A percentile compares a stretch with the other conserved stretches of the same genome.
Conservation (phyloP, 2,888 invertebrate genomes). For the Trachelus tabidus region DNA sequence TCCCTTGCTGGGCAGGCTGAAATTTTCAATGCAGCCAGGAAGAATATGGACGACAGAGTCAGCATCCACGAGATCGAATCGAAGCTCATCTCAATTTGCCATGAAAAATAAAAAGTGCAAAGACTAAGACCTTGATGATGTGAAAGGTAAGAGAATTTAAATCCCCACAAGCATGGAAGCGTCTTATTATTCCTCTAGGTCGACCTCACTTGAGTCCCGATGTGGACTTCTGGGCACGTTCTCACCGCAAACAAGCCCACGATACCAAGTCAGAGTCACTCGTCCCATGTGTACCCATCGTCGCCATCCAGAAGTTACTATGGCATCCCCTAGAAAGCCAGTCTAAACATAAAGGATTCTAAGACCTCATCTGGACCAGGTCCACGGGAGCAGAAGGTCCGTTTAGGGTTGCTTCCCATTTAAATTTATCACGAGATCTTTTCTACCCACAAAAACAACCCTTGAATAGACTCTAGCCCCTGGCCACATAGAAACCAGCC, state of each 20-base stretch:
- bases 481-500: background rate
- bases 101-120: background rate
- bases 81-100: background rate
- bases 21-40: constrained; percentile 32
- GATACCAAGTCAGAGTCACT: background rate
- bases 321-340: background rate
- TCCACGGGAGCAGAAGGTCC: background rate
- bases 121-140: background rate
- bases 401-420: background rate
- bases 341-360: background rate
- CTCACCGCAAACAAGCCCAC: constrained; percentile 44
- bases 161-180: constrained; percentile 8
- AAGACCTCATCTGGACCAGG: background rate
- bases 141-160: background rate
- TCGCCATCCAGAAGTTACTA: background rate
- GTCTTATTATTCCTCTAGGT: constrained; percentile 49
- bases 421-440: background rate
- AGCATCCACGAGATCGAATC: background rate
- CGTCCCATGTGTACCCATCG: background rate
- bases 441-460: background rate
- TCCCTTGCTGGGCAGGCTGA: constrained; percentile 18
- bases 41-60: background rate
- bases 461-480: background rate
- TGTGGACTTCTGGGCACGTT: constrained; percentile 50
- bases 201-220: constrained; percentile 49